Evolutionary conservation across 2,113 vertebrate genomes (phyloP).

Genomic region (Hippopotamus amphibius): DNA sequence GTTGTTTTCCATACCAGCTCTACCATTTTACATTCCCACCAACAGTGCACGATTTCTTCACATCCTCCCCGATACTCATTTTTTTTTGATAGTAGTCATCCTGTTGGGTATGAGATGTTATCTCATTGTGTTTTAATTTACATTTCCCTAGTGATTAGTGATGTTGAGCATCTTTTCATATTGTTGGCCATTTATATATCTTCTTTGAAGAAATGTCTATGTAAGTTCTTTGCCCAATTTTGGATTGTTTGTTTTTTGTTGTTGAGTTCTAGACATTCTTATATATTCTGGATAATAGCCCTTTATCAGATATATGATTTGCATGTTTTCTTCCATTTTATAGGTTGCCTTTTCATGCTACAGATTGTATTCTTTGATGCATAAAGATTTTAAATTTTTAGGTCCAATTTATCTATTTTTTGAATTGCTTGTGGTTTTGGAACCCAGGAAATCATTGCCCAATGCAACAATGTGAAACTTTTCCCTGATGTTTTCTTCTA

Average conservation of each 20-base stretch:
- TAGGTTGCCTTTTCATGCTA: not conserved
- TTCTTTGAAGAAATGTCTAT: not conserved
- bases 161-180: not conserved
- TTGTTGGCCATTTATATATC: not conserved
- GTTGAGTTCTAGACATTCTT: not conserved
- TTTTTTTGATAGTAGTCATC: not conserved
- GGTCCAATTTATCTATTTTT: not conserved
- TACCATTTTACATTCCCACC: not conserved
- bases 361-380: not conserved
- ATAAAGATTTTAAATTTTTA: slow-evolving; percentile 25
- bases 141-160: not conserved
- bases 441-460: not conserved
- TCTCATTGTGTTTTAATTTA: slow-evolving; percentile 42
- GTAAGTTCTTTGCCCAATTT: not conserved
- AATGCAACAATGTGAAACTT: not conserved
- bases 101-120: not conserved
- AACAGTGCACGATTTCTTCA: not conserved
- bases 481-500: not conserved
- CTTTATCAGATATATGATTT: not conserved
- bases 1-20: not conserved
- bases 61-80: not conserved
- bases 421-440: not conserved
- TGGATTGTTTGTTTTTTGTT: not conserved
- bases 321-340: not conserved
- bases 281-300: not conserved